Evolutionary conservation across 2,113 vertebrate species (phyloP).

Genomic region (Paedocypris sp.): DNA sequence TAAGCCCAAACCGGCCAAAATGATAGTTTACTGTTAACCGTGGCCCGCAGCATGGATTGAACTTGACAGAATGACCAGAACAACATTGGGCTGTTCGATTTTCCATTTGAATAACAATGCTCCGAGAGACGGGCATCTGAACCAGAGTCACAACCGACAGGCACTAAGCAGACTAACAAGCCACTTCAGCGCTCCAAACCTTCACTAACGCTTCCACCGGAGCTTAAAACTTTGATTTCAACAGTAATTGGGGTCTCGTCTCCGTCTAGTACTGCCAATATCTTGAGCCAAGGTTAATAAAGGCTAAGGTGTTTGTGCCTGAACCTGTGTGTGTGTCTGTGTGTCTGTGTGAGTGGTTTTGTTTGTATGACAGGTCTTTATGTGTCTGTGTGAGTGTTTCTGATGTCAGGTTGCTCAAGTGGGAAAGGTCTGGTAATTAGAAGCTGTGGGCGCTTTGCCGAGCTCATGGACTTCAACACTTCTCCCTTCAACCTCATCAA

Average conservation of each 20-base stretch:
- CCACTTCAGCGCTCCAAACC: constrained; percentile 20
- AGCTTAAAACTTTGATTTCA: constrained; percentile 40
- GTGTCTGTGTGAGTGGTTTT: constrained; percentile 18
- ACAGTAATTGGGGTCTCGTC: constrained; percentile 48
- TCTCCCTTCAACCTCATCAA: constrained; percentile 31
- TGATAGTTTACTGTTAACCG: constrained; percentile 14
- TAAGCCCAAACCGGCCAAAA: background rate
- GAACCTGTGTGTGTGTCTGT: constrained; percentile 1
- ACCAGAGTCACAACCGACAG: constrained; percentile 25
- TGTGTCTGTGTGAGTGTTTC: constrained; percentile 20
- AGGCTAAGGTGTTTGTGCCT: constrained; percentile 19
- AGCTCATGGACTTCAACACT: constrained; percentile 19
- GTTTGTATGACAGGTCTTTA: constrained; percentile 18
- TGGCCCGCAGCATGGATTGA: constrained; percentile 2
- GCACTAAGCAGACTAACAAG: constrained; percentile 43
- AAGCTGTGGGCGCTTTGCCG: constrained; percentile 28
- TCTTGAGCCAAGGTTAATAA: constrained; percentile 38
- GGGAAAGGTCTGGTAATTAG: constrained; percentile 26
- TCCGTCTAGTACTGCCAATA: constrained; percentile 41
- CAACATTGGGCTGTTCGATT: constrained; percentile 28
- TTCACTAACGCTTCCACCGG: constrained; percentile 14
- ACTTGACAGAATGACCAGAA: constrained; percentile 25
- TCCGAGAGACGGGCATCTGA: constrained; percentile 27
- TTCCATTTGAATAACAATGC: constrained; percentile 35
- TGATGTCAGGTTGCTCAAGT: constrained; percentile 22